These are phyloP conservation scores for Zaprionus bogoriensis DNA, from an alignment of 2,888 invertebrate species.

Conservation along the genomic window DNA sequence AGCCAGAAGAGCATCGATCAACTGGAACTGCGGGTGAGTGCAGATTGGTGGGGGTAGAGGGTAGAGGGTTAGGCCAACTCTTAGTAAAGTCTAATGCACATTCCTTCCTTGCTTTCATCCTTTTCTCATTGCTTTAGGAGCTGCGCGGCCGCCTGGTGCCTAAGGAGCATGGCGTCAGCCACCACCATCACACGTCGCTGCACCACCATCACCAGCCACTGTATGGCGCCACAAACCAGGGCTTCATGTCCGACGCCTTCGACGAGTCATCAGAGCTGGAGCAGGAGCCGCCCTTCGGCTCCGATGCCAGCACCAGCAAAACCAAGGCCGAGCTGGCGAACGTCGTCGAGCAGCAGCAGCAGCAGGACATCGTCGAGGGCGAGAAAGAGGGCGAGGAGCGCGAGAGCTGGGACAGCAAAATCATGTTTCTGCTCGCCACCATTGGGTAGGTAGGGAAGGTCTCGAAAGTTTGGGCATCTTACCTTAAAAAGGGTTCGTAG, in stretches of 20 bases:
- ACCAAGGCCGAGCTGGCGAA: conserved; percentile 77
- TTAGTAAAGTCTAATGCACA: too few relatives aligned
- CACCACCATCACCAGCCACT: conserved; percentile 83
- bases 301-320: conserved; percentile 80
- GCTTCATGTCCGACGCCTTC: conserved; percentile 85
- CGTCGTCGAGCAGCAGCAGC: conserved; percentile 46
- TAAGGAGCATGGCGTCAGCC: conserved; percentile 88
- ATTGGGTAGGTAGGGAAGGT: conserved; percentile 86
- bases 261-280: conserved; percentile 81
- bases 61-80: background rate
- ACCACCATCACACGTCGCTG: conserved; percentile 75
- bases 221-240: conserved; percentile 94
- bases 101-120: too few relatives aligned
- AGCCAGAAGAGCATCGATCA: conserved; percentile 91
- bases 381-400: conserved; percentile 88
- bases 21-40: conserved; percentile 91
- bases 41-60: background rate
- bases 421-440: conserved; percentile 96
- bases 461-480: too few relatives aligned
- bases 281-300: conserved; percentile 64
- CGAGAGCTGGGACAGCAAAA: conserved; percentile 96
- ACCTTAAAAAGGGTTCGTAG: too few relatives aligned
- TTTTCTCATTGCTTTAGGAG: conserved; percentile 84
- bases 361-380: conserved; percentile 86
- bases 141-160: conserved; percentile 90